Evolutionary conservation across 1,140 invertebrate species (phyloP).

Genomic region (Pararge aegeria): DNA sequence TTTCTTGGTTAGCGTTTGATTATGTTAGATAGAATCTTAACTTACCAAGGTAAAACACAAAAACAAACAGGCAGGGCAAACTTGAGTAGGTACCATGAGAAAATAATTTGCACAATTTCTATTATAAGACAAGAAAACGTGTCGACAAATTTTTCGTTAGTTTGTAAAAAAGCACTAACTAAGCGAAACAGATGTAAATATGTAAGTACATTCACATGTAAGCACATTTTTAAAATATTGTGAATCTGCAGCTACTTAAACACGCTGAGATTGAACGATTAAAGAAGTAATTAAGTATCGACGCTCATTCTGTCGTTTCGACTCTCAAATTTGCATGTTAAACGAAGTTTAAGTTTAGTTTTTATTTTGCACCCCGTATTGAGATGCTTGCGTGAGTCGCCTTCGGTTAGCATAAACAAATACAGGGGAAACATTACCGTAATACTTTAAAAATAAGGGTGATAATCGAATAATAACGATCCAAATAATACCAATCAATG

Average conservation of each 20-base stretch:
- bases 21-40: no score
- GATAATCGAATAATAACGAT: conserved; percentile 26
- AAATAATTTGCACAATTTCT: no score
- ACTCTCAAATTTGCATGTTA: conserved; percentile 79
- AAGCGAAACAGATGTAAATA: no score
- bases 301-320: conserved; percentile 72
- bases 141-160: no score
- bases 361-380: conserved; percentile 72
- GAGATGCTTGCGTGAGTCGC: conserved; percentile 51
- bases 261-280: conserved; percentile 71
- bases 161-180: no score
- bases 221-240: not conserved
- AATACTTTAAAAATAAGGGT: not conserved
- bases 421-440: not conserved
- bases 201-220: no score
- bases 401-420: conserved; percentile 2
- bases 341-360: conserved; percentile 72
- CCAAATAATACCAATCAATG: conserved; percentile 34
- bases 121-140: no score
- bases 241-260: conserved; percentile 49
- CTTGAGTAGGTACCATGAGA: no score
- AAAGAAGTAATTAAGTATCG: conserved; percentile 78
- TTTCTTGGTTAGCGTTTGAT: no score
- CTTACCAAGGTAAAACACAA: no score
- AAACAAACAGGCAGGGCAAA: no score